Base-by-base conservation (phyloP, 2,113 vertebrate species). In the Catagonus wagneri region DNA sequence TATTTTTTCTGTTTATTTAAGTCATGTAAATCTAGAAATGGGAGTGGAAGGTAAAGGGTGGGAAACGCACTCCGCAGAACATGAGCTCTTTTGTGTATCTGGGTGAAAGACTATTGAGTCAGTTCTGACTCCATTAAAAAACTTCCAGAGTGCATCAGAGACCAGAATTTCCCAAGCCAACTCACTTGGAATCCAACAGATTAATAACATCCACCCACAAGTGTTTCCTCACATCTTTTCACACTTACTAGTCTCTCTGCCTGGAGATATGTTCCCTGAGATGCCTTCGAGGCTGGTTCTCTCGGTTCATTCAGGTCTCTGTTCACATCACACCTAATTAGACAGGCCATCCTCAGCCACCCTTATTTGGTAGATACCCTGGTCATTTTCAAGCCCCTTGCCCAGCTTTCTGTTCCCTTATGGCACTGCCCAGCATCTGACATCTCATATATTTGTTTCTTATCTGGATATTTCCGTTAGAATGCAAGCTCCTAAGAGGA, bases 81-180 rank as follows among this genome's bases (percentile, higher is more conserved):
- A 27, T 3, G 50, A 89, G 27, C 44, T 36, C 20, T 66, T 32
- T 61, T 50, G 25, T 44, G n/a, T 75, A n/a, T 34, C 23, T 2
- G 0, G 1, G 39, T 50, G 6, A 29, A 52, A 90, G 74, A 76
- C 36, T 7, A 61, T 12, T 32, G 34, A 88, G 52, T 69, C 50
- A n/a, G 6, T 75, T 76, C 32, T 56, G 34, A 54, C 27, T 68
- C 25, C 65, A 17, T 74, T 25, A 50, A 7, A 68, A 72, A 63
- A 44, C 29, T 8, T 19, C 19, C 20, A 23, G 76, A 7, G 23
- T 44, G 87, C 17, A 2, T 20, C 9, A 16, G 61, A 36, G n/a
- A 91, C 39, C 69, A 91, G 95, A 54, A 54, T 6, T 83, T 34
- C 88, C 68, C 63, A 16, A 76, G 83, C 54, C 92, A 86, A 68